Conservation (phyloP, 2,888 invertebrate genomes). For the Cerastis rubricosa region DNA sequence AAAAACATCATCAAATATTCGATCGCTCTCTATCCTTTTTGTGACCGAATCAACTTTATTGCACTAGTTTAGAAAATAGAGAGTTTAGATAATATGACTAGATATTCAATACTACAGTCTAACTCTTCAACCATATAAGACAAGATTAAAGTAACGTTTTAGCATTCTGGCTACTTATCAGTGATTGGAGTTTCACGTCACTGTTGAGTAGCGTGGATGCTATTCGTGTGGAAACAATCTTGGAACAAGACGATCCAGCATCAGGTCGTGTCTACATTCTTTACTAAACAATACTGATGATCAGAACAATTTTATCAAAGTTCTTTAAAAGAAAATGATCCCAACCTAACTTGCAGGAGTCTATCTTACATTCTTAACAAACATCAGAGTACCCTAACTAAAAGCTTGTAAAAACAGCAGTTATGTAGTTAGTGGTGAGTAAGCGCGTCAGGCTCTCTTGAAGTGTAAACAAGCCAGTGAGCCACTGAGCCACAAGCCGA, state of each 20-base stretch:
- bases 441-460: background rate
- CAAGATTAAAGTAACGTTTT: background rate
- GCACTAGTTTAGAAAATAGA: background rate
- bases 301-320: background rate
- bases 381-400: background rate
- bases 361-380: background rate
- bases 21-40: constrained; percentile 3
- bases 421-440: background rate
- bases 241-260: background rate
- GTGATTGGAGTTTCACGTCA: background rate
- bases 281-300: background rate
- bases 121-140: background rate
- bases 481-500: constrained; percentile 4
- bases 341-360: background rate
- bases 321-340: background rate
- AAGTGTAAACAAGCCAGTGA: constrained; percentile 3
- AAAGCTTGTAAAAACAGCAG: background rate
- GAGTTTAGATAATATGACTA: too few species aligned
- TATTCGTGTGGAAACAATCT: background rate
- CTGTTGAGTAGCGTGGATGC: background rate
- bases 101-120: background rate
- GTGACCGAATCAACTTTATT: constrained; percentile 2
- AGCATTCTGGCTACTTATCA: background rate
- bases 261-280: background rate
- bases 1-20: constrained; percentile 16